Evolutionary conservation across 2,113 vertebrate genomes (phyloP).

Genomic region (Sceloporus undulatus): DNA sequence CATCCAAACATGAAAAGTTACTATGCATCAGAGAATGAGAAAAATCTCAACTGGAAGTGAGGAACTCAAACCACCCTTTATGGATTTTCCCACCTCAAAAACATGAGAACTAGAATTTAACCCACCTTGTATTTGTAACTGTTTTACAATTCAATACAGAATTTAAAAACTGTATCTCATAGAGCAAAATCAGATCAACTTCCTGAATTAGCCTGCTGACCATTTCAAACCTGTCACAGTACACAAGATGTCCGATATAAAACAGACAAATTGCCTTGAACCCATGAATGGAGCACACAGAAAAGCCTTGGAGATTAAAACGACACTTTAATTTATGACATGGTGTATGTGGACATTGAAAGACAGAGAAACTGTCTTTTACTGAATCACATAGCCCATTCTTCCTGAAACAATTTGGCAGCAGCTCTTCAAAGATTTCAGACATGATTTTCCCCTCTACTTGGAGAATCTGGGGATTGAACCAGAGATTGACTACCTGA

Average conservation of each 20-base stretch:
- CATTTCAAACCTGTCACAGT: neutral
- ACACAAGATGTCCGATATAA: neutral
- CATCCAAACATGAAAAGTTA: neutral
- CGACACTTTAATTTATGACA: neutral
- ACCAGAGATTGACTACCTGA: neutral
- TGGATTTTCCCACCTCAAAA: neutral
- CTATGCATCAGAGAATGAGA: neutral
- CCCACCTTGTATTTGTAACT: too few relatives aligned
- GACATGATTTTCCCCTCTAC: neutral
- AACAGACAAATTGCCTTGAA: neutral
- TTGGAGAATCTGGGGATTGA: neutral
- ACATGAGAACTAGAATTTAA: neutral
- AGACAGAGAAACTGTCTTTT: too few relatives aligned
- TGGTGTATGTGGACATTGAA: neutral
- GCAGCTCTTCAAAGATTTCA: neutral
- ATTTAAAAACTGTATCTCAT: too few relatives aligned
- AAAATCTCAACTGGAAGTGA: neutral
- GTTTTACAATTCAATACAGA: too few relatives aligned
- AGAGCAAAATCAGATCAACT: too few relatives aligned
- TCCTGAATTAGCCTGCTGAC: too few relatives aligned
- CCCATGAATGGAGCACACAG: neutral
- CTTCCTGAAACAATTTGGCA: neutral
- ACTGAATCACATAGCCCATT: too few relatives aligned
- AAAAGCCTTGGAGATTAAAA: neutral
- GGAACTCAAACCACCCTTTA: neutral